Conservation (phyloP, 2,888 invertebrate species). For the Stenodera caucasica region DNA sequence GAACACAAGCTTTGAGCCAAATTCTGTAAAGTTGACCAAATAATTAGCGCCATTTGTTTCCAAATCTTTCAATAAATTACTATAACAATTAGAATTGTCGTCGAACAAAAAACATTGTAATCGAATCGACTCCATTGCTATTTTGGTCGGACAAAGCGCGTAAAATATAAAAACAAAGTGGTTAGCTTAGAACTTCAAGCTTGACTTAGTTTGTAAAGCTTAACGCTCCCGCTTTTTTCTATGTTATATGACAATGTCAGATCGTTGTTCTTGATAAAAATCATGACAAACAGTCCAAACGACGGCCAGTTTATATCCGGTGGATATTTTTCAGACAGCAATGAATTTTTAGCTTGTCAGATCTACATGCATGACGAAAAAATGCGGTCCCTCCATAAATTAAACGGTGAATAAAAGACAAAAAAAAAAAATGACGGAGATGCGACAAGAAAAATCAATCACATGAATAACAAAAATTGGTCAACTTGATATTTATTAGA, state of each 20-base stretch:
- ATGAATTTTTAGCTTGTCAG: constrained; percentile 6
- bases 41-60: neutral
- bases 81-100: neutral
- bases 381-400: neutral
- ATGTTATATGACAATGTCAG: constrained; percentile 9
- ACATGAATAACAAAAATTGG: too few relatives aligned
- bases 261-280: constrained; percentile 11
- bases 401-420: neutral
- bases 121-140: too few relatives aligned
- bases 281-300: constrained; percentile 10
- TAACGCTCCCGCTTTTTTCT: neutral
- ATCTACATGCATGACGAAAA: neutral
- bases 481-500: too few relatives aligned
- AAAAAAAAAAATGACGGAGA: neutral
- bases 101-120: too few relatives aligned
- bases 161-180: constrained; percentile 19
- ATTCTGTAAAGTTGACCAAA: neutral
- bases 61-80: neutral
- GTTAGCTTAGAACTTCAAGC: constrained; percentile 3
- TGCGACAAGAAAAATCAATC: too few relatives aligned
- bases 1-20: too few relatives aligned
- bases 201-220: neutral
- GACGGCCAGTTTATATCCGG: neutral
- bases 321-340: neutral
- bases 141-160: neutral